These are phyloP conservation scores for Drosophila suboccidentalis DNA, from an alignment of 2,888 invertebrate genomes.

Conservation along the genomic window DNA sequence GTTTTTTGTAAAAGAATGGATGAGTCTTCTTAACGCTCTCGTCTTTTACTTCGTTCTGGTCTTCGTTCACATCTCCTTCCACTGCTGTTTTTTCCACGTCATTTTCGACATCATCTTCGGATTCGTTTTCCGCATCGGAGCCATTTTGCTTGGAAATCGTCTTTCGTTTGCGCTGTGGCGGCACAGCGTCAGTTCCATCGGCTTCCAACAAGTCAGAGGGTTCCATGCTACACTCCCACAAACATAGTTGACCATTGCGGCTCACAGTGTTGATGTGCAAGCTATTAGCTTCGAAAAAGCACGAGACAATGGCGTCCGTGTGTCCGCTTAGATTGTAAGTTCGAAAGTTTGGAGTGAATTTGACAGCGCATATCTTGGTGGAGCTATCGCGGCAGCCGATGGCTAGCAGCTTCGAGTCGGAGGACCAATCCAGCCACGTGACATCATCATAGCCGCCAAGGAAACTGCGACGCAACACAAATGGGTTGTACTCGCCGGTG, in stretches of 20 bases:
- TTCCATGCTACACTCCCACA: conserved; percentile 94
- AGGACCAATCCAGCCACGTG: conserved; percentile 96
- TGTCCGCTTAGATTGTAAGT: conserved; percentile 93
- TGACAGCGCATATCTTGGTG: conserved; percentile 93
- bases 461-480: conserved; percentile 93
- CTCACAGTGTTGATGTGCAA: conserved; percentile 94
- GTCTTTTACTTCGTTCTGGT: conserved; percentile 85
- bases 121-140: conserved; percentile 85
- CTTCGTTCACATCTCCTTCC: conserved; percentile 76
- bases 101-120: conserved; percentile 89
- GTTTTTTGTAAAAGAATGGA: conserved; percentile 89
- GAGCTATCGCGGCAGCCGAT: conserved; percentile 96
- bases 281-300: conserved; percentile 94
- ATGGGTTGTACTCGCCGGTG: conserved; percentile 94
- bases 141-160: conserved; percentile 76
- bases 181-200: conserved; percentile 9
- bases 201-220: conserved; percentile 88
- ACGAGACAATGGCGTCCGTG: conserved; percentile 92
- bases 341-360: conserved; percentile 91
- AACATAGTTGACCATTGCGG: conserved; percentile 90
- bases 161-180: conserved; percentile 41
- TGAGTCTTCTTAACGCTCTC: conserved; percentile 82
- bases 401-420: conserved; percentile 95
- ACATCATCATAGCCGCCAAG: conserved; percentile 93
- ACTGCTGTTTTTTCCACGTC: conserved; percentile 52